phyloP scores from a whole-genome alignment of 1,140 invertebrate genomes.

The Aphelenchoides besseyi region DNA sequence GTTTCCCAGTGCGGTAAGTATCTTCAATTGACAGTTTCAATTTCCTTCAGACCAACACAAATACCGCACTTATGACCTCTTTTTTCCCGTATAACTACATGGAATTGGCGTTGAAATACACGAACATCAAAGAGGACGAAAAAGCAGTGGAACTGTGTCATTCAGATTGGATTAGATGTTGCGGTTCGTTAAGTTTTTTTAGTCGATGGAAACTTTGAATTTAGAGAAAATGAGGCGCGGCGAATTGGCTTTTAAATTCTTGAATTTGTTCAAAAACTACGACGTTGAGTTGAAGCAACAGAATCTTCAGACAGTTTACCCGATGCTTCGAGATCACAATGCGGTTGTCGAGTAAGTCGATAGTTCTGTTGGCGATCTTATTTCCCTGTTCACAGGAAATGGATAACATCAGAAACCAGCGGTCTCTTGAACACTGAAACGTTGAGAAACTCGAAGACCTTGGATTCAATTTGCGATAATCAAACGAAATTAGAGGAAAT shows the following conservation, averaged over 20 bases:
- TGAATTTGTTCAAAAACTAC: conserved; percentile 29
- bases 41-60: conserved; percentile 2
- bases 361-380: background rate
- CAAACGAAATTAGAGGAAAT: background rate
- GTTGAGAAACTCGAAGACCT: background rate
- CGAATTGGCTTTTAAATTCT: conserved; percentile 26
- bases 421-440: background rate
- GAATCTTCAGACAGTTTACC: conserved; percentile 17
- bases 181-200: conserved; percentile 2
- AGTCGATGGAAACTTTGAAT: background rate
- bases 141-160: conserved; percentile 22
- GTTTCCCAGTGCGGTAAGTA: background rate
- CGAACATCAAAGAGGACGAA: conserved; percentile 15
- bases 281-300: conserved; percentile 3
- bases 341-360: conserved; percentile 20
- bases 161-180: conserved; percentile 25
- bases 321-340: conserved; percentile 19
- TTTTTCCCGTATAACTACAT: background rate
- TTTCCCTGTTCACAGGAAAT: conserved; percentile 17
- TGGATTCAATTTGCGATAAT: background rate
- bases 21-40: background rate
- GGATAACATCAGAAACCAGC: background rate
- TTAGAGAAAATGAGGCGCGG: conserved; percentile 23
- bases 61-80: too few relatives aligned
- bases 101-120: conserved; percentile 26